Evolutionary conservation across 2,888 invertebrate species (phyloP).

Genomic region (Caenorhabditis sp.): DNA sequence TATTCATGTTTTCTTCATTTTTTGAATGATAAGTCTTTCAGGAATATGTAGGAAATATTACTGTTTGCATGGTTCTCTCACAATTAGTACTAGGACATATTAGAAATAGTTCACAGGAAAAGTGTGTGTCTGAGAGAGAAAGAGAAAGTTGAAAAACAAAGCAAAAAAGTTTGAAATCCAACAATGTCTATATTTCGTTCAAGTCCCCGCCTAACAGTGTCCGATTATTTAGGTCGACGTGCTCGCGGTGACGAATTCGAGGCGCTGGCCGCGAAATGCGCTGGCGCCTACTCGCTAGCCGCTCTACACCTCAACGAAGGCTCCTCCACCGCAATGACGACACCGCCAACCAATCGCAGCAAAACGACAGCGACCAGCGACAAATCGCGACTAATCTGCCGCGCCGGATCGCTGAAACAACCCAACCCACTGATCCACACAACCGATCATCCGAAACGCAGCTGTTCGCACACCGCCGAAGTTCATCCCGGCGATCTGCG

Average conservation of each 20-base stretch:
- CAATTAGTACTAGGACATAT: too few species aligned
- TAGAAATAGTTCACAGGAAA: too few species aligned
- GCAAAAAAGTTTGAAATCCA: background rate
- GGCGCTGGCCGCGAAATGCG: conserved; percentile 54
- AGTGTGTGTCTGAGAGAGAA: too few species aligned
- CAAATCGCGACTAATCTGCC: conserved; percentile 11
- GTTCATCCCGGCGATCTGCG: conserved; percentile 45
- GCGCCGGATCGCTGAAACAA: conserved; percentile 46
- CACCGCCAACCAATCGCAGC: background rate
- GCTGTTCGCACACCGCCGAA: conserved; percentile 31
- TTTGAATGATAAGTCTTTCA: too few species aligned
- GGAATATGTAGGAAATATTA: too few species aligned
- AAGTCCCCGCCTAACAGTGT: background rate
- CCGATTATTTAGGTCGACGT: conserved; percentile 33
- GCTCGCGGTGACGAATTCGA: conserved; percentile 50
- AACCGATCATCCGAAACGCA: conserved; percentile 53
- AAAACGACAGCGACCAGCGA: conserved; percentile 6
- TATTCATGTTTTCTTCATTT: too few species aligned
- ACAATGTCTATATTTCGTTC: background rate
- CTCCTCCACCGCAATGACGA: conserved; percentile 9
- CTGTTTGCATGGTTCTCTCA: too few species aligned
- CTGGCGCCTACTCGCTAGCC: conserved; percentile 55
- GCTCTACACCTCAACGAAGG: conserved; percentile 51
- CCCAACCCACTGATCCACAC: conserved; percentile 52
- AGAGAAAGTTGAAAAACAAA: background rate